A percentile compares a stretch with the other conserved stretches of the same genome.
Conservation (phyloP, 1,140 invertebrate species). For the Lasioglossum baleicum region DNA sequence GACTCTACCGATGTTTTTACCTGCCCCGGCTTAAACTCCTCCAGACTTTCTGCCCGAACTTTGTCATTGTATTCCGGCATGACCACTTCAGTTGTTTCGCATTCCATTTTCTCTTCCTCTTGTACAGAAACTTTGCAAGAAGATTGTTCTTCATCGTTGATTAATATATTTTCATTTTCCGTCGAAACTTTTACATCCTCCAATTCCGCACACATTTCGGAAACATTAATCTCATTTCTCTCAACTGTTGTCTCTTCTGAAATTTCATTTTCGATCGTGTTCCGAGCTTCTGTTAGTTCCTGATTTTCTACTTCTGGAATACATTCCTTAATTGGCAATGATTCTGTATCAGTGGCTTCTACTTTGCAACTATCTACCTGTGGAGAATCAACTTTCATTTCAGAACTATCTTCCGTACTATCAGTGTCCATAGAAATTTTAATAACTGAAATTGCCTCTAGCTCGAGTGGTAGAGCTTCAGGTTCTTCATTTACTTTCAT, state of each 20-base stretch:
- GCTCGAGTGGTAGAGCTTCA: background rate
- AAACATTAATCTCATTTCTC: background rate
- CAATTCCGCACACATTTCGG: background rate
- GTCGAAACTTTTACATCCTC: background rate
- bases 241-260: background rate
- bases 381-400: background rate
- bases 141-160: background rate
- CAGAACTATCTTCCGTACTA: background rate
- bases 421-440: background rate
- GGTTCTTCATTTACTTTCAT: background rate
- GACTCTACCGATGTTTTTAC: background rate
- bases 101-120: conserved; percentile 4
- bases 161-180: background rate
- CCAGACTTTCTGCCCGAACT: background rate
- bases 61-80: background rate
- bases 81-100: conserved; percentile 6
- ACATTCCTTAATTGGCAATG: background rate
- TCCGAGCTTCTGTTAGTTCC: background rate
- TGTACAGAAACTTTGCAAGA: background rate
- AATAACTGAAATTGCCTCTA: background rate
- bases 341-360: conserved; percentile 2
- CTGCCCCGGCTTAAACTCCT: background rate
- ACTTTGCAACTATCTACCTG: conserved; percentile 4
- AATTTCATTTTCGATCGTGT: background rate
- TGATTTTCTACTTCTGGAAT: background rate